These are phyloP conservation scores for Ascidia mentula DNA, from an alignment of 23 tunicate genomes.

Conservation along the genomic window DNA sequence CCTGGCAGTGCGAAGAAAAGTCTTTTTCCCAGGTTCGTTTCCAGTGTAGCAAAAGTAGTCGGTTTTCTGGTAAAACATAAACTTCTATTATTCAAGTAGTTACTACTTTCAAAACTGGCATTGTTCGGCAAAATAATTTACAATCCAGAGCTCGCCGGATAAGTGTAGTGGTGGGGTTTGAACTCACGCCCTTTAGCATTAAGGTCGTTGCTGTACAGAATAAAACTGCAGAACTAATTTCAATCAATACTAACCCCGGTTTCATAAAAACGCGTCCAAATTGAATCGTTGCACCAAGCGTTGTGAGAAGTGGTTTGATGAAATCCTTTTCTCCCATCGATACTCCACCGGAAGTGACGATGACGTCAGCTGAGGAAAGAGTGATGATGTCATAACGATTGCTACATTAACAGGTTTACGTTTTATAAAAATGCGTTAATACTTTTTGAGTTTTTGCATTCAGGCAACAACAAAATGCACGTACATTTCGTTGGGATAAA, in stretches of 20 bases:
- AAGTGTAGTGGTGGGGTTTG: too few relatives aligned
- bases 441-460: too few relatives aligned
- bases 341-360: conserved; percentile 93
- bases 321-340: conserved; percentile 98
- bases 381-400: too few relatives aligned
- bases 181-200: too few relatives aligned
- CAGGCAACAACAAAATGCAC: too few relatives aligned
- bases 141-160: too few relatives aligned
- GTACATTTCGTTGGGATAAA: too few relatives aligned
- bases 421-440: too few relatives aligned
- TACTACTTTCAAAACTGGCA: neutral
- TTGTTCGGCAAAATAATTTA: too few relatives aligned
- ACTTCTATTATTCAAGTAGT: neutral
- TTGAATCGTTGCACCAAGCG: conserved; percentile 78
- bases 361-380: conserved; percentile 78
- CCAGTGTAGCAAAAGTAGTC: conserved; percentile 88
- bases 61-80: conserved; percentile 94
- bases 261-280: conserved; percentile 98
- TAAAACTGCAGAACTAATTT: too few relatives aligned
- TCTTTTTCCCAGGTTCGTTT: conserved; percentile 34
- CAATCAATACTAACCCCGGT: conserved; percentile 95
- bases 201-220: too few relatives aligned
- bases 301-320: conserved; percentile 55
- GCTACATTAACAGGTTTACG: too few relatives aligned
- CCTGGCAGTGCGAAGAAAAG: conserved; percentile 92